These are phyloP conservation scores for Corythornis madagascariensis DNA, from an alignment of 2,113 vertebrate species.

Conservation along the genomic window DNA sequence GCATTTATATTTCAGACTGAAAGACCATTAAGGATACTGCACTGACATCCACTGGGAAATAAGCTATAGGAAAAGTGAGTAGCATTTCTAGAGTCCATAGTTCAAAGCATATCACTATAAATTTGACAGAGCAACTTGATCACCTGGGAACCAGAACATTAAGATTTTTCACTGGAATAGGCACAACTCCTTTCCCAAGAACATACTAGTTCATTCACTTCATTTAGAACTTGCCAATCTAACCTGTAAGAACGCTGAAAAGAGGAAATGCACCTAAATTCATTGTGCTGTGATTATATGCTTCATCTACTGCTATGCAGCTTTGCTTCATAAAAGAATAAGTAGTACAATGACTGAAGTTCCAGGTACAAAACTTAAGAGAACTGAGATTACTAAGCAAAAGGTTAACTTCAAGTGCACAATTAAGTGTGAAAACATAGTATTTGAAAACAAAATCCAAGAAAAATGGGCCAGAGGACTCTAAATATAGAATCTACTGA, in stretches of 20 bases:
- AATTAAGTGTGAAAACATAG: neutral
- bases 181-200: neutral
- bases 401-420: neutral
- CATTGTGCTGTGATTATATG: neutral
- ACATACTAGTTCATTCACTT: neutral
- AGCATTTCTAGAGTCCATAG: neutral
- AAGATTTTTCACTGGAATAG: neutral
- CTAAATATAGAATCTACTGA: neutral
- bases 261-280: neutral
- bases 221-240: neutral
- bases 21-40: neutral
- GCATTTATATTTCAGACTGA: neutral
- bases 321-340: neutral
- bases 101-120: neutral
- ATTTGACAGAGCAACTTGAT: neutral
- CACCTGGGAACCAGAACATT: neutral
- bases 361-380: neutral
- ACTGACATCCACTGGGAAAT: conserved; percentile 8
- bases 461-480: neutral
- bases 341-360: neutral
- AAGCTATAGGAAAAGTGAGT: neutral
- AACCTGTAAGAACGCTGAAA: neutral
- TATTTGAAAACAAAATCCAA: neutral
- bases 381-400: neutral
- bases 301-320: neutral